Percentiles rank a stretch among this genome's conserved stretches.
Evolutionary conservation across 2,113 vertebrate genomes (phyloP).

Genomic region (Chloropsis cyanopogon): DNA sequence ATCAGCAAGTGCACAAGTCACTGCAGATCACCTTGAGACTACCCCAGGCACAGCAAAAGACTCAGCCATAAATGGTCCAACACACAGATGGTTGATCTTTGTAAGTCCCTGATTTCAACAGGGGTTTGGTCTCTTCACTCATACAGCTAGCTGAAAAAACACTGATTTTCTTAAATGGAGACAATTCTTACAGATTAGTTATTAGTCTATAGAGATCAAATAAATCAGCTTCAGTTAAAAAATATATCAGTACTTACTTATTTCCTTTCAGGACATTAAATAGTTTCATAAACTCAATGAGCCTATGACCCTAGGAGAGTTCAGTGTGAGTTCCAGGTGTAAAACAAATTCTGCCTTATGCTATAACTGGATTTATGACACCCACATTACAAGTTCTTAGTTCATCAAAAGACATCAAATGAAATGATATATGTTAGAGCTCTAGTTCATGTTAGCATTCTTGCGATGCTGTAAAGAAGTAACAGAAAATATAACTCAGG

Average conservation of each 20-base stretch:
- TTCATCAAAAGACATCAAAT: background rate
- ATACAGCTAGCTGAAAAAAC: background rate
- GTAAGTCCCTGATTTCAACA: background rate
- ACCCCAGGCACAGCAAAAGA: background rate
- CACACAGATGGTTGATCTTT: background rate
- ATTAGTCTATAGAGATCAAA: background rate
- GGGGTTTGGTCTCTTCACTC: background rate
- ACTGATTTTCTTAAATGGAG: background rate
- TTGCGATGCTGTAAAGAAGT: background rate
- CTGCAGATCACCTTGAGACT: background rate
- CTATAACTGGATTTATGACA: background rate
- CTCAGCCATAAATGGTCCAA: accelerated
- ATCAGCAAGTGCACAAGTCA: background rate
- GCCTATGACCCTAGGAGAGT: background rate
- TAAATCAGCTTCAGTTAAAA: background rate
- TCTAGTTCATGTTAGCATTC: background rate
- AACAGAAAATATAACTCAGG: background rate
- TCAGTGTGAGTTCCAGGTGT: background rate
- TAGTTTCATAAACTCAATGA: background rate
- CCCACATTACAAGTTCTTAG: background rate
- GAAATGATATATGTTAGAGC: background rate
- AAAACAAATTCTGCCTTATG: background rate
- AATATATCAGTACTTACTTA: background rate
- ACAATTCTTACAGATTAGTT: background rate
- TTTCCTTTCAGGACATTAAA: background rate